Conservation (phyloP, 2,113 vertebrate species). For the Platycercus adscitus region DNA sequence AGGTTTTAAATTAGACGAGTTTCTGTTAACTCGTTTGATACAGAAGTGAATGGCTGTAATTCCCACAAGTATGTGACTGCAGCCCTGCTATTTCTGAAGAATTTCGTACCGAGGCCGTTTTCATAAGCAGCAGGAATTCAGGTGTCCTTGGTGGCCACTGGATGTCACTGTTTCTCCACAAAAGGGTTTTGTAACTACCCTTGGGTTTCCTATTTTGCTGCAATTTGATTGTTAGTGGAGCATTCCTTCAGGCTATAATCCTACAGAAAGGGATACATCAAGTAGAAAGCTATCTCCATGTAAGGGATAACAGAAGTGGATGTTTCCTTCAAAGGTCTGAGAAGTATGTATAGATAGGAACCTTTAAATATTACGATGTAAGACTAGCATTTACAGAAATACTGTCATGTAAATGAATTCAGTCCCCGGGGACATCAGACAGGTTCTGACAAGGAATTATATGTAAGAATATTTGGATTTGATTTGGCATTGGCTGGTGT, state of each 20-base stretch:
- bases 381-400: not conserved
- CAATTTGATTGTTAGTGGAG: not conserved
- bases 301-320: not conserved
- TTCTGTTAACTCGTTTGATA: not conserved
- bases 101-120: not conserved
- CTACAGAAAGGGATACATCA: not conserved
- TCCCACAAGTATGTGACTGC: not conserved
- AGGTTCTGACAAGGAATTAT: not conserved
- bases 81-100: not conserved
- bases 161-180: slow-evolving; percentile 42
- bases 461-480: not conserved
- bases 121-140: not conserved
- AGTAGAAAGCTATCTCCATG: not conserved
- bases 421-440: not conserved
- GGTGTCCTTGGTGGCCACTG: not conserved
- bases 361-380: not conserved
- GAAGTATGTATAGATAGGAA: not conserved
- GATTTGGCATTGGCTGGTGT: not conserved
- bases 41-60: not conserved
- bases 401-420: not conserved
- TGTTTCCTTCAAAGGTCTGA: not conserved
- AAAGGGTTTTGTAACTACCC: rapidly evolving
- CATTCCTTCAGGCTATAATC: not conserved
- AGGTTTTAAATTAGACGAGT: not conserved
- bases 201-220: rapidly evolving